Conservation (phyloP, 2,113 vertebrate genomes). For the Nothobranchius kuhntae region DNA sequence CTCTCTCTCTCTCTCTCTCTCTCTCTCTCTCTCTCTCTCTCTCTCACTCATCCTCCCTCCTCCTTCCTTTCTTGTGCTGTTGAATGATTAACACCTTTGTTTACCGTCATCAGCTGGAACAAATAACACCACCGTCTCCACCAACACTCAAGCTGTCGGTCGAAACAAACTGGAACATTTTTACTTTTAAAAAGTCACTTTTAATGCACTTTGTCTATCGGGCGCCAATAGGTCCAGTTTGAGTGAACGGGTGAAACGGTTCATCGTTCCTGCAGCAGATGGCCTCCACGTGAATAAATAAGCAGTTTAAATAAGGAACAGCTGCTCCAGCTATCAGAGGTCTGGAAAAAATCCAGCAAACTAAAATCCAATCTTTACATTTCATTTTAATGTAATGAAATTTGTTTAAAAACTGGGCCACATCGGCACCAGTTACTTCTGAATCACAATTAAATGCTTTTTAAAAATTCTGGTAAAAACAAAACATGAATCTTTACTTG, state of each 20-base stretch:
- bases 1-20: not conserved
- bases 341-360: not conserved
- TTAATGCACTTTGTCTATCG: not conserved
- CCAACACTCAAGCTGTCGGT: not conserved
- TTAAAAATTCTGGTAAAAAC: no score
- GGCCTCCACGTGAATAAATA: not conserved
- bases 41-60: not conserved
- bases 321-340: slow-evolving; percentile 15
- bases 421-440: no score
- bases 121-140: slow-evolving; percentile 3
- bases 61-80: slow-evolving; percentile 6
- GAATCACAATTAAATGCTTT: no score
- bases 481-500: not conserved
- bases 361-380: not conserved
- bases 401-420: no score
- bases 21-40: not conserved
- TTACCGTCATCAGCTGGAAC: slow-evolving; percentile 5
- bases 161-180: slow-evolving; percentile 32
- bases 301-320: slow-evolving; percentile 13
- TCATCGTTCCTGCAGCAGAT: slow-evolving; percentile 12
- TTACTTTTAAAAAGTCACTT: slow-evolving; percentile 30
- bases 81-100: slow-evolving; percentile 11
- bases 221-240: not conserved
- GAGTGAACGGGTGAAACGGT: slow-evolving; percentile 1
- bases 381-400: not conserved